phyloP scores from a whole-genome alignment of 2,113 vertebrate genomes.

The Cochlearius cochlearius region DNA sequence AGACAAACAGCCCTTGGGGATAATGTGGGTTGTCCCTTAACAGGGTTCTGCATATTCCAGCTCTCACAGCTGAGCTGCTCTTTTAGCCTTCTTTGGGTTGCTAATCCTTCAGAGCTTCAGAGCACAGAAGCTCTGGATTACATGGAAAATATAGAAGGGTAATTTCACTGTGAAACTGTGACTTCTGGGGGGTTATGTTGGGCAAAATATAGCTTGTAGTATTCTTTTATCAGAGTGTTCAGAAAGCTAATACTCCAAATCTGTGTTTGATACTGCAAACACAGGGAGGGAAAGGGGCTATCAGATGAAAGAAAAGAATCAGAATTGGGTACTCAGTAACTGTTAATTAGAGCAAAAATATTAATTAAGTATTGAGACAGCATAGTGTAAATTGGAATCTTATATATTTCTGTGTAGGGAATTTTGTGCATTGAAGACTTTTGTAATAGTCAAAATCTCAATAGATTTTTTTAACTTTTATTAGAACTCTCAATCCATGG shows the following conservation, averaged over 20 bases:
- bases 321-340: not conserved
- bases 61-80: not conserved
- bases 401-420: conserved; percentile 31
- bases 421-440: conserved; percentile 36
- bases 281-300: not conserved
- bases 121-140: not conserved
- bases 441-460: conserved; percentile 44
- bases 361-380: conserved; percentile 50
- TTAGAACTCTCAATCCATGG: conserved; percentile 32
- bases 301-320: not conserved
- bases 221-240: not conserved
- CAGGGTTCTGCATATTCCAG: not conserved
- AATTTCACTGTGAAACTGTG: not conserved
- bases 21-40: not conserved
- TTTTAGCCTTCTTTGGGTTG: not conserved
- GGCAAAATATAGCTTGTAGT: not conserved
- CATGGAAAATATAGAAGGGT: not conserved
- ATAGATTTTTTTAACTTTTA: conserved; percentile 11
- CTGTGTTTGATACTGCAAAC: not conserved
- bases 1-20: not conserved
- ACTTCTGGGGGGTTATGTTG: not conserved
- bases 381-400: conserved; percentile 13
- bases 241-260: not conserved
- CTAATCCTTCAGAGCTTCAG: not conserved
- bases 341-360: conserved; percentile 49